These are phyloP conservation scores for Siderastrea radians DNA, from an alignment of 92 coral and sea anemone genomes.

Conservation along the genomic window DNA sequence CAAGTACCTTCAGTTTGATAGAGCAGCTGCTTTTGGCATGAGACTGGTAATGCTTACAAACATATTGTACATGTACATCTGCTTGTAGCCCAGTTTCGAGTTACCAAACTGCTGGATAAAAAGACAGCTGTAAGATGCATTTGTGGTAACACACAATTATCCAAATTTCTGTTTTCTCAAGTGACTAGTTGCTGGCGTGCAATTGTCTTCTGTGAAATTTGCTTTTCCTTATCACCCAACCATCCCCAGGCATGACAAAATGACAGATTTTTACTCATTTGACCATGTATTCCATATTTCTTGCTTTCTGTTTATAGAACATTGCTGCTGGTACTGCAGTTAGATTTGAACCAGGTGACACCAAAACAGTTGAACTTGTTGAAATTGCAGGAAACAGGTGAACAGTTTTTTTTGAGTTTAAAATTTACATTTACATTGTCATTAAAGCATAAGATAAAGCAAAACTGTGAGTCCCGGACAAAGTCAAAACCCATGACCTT, in stretches of 20 bases:
- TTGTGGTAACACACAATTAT: too few relatives aligned
- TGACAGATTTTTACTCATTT: background rate
- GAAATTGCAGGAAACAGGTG: constrained; percentile 80
- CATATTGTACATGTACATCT: background rate
- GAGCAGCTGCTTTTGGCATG: constrained; percentile 80
- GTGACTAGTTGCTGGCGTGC: background rate
- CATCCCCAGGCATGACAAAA: background rate
- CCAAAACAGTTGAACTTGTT: constrained; percentile 80
- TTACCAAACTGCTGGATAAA: too few relatives aligned
- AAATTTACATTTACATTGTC: too few relatives aligned
- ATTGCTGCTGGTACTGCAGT: constrained; percentile 86
- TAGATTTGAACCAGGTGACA: constrained; percentile 82
- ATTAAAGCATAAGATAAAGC: too few relatives aligned
- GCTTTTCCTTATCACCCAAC: too few relatives aligned
- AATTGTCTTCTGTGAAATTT: background rate
- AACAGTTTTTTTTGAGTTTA: background rate
- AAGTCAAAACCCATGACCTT: too few relatives aligned
- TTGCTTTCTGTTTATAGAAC: constrained; percentile 37
- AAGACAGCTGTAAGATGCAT: too few relatives aligned
- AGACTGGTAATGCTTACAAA: constrained; percentile 58
- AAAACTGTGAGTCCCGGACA: too few relatives aligned
- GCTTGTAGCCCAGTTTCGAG: too few relatives aligned
- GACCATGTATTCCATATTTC: background rate
- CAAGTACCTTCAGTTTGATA: constrained; percentile 77
- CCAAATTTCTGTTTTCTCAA: background rate